These are phyloP conservation scores for Oncorhynchus clarkii DNA, from an alignment of 2,113 vertebrate genomes.

Conservation along the genomic window DNA sequence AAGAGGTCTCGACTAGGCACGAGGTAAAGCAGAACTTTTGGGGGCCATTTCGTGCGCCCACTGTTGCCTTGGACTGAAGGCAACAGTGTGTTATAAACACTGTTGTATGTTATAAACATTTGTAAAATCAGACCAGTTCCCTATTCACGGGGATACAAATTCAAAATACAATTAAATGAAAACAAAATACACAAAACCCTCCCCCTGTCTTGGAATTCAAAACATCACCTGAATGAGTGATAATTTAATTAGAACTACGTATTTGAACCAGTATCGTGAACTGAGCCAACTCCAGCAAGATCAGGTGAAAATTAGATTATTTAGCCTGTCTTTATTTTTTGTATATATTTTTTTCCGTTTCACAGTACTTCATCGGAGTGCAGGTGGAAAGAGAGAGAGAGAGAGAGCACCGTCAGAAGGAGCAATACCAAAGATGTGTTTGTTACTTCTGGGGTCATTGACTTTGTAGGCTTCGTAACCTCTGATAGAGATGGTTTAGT, in stretches of 20 bases:
- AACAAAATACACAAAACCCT: background rate
- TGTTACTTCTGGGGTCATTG: constrained; percentile 46
- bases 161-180: constrained; percentile 13
- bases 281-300: background rate
- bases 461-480: constrained; percentile 50
- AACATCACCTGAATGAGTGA: constrained; percentile 21
- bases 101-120: constrained; percentile 33
- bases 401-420: constrained; percentile 23
- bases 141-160: constrained; percentile 33
- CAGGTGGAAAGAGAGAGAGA: constrained; percentile 30
- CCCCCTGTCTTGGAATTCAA: constrained; percentile 16
- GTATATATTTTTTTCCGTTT: constrained; percentile 22
- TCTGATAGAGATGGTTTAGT: constrained; percentile 50
- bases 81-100: constrained; percentile 39
- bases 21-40: constrained; percentile 45
- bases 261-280: constrained; percentile 24
- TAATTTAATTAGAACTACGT: constrained; percentile 29
- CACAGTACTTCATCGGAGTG: constrained; percentile 6
- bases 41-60: constrained; percentile 49
- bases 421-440: constrained; percentile 30
- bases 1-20: constrained; percentile 39
- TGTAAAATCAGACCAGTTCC: constrained; percentile 34
- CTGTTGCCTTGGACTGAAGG: constrained; percentile 45
- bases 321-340: constrained; percentile 18
- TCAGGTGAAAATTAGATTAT: constrained; percentile 16